A percentile compares a stretch with the other conserved stretches of the same genome.
Conservation (phyloP, 2,113 vertebrate species). For the Craseonycteris thonglongyai region DNA sequence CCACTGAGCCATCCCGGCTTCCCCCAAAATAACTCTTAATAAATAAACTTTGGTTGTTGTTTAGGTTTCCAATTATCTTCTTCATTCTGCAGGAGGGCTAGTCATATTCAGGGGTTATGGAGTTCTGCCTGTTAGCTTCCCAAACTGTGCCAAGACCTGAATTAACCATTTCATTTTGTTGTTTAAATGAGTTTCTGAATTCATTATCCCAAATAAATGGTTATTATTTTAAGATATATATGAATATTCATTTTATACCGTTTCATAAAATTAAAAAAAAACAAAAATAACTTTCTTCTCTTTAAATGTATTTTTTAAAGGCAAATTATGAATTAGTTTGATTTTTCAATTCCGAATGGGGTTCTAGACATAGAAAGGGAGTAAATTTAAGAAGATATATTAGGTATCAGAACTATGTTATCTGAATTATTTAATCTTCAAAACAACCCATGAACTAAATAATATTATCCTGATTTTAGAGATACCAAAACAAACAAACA, state of each 20-base stretch:
- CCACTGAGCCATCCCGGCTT: too few relatives aligned
- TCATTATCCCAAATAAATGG: neutral
- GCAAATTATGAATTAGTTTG: neutral
- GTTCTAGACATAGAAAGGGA: neutral
- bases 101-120: neutral
- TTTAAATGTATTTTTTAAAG: slow-evolving; percentile 5
- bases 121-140: neutral
- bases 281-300: neutral
- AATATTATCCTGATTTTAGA: neutral
- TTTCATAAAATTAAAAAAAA: too few relatives aligned
- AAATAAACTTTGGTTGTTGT: neutral
- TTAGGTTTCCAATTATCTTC: neutral
- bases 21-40: neutral
- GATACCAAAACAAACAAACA: neutral
- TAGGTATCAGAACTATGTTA: neutral
- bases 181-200: slow-evolving; percentile 13
- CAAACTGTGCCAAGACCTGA: neutral
- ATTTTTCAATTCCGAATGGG: neutral
- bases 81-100: neutral
- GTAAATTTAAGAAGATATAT: neutral
- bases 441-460: neutral
- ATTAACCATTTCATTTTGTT: neutral
- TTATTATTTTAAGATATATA: neutral
- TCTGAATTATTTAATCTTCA: neutral
- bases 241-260: neutral